Evolutionary conservation across 2,113 vertebrate genomes (phyloP).

Genomic region (Leucoraja erinaceus): DNA sequence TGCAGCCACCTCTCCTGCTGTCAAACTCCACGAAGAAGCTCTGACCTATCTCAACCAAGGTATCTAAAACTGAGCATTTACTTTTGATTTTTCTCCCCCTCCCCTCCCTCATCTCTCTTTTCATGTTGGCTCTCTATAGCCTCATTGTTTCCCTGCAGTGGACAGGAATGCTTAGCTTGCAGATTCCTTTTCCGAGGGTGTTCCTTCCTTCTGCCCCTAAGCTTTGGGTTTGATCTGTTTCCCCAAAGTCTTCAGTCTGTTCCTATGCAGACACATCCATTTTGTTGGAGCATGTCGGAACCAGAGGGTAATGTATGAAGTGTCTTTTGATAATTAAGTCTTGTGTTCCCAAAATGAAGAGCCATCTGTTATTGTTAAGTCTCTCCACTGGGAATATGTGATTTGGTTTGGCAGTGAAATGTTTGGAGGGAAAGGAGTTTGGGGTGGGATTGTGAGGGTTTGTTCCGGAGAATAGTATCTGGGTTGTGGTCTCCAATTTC

Average conservation of each 20-base stretch:
- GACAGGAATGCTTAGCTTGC: background rate
- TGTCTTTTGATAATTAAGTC: background rate
- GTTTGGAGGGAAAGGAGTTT: background rate
- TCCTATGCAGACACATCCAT: background rate
- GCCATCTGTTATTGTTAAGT: background rate
- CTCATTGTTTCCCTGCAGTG: background rate
- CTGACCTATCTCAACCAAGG: slow-evolving; percentile 95
- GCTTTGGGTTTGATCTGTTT: background rate
- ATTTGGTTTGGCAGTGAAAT: background rate
- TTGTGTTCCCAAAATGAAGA: background rate
- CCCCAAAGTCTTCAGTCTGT: background rate
- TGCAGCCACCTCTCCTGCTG: slow-evolving; percentile 81
- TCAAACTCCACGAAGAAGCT: slow-evolving; percentile 81
- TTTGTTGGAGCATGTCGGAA: background rate
- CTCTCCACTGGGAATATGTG: background rate
- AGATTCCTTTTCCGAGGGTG: background rate
- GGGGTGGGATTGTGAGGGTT: background rate
- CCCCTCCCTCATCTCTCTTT: background rate
- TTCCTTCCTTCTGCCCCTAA: background rate
- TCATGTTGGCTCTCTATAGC: background rate
- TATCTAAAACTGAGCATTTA: slow-evolving; percentile 47
- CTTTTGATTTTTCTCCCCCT: slow-evolving; percentile 13
- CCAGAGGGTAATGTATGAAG: background rate
- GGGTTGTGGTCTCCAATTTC: too few relatives aligned
- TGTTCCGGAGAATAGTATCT: too few relatives aligned